A percentile compares a stretch with the other conserved stretches of the same genome.
Conservation (phyloP, 1,140 invertebrate species). For the Argopecten irradians region DNA sequence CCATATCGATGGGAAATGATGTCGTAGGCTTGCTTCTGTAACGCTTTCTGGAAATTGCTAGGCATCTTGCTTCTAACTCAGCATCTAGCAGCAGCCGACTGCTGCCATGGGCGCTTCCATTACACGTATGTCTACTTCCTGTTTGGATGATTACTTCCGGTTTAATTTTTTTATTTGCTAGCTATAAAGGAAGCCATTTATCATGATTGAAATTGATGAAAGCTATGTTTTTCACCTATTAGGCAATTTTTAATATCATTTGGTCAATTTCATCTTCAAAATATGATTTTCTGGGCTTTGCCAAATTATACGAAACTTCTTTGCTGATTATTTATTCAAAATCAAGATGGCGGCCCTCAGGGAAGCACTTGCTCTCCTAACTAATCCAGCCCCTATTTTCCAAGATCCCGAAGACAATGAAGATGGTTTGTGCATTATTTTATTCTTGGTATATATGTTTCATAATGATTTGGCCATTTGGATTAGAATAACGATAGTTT, state of each 20-base stretch:
- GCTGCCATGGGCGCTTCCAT: neutral
- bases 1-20: constrained; percentile 75
- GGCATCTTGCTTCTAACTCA: neutral
- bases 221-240: too few relatives aligned
- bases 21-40: constrained; percentile 76
- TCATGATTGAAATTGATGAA: too few relatives aligned
- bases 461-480: neutral
- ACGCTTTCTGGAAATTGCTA: constrained; percentile 67
- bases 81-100: neutral
- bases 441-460: constrained; percentile 28
- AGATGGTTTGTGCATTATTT: constrained; percentile 51
- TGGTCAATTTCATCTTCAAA: too few relatives aligned
- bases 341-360: constrained; percentile 55
- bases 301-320: neutral
- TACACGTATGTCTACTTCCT: neutral
- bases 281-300: too few relatives aligned
- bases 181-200: too few relatives aligned
- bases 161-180: too few relatives aligned
- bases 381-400: constrained; percentile 65
- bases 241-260: too few relatives aligned
- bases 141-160: neutral
- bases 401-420: constrained; percentile 68
- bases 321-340: neutral
- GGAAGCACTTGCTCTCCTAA: constrained; percentile 60
- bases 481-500: neutral